Evolutionary conservation across 1,140 invertebrate species (phyloP).

Genomic region (Charaxes varanes): DNA sequence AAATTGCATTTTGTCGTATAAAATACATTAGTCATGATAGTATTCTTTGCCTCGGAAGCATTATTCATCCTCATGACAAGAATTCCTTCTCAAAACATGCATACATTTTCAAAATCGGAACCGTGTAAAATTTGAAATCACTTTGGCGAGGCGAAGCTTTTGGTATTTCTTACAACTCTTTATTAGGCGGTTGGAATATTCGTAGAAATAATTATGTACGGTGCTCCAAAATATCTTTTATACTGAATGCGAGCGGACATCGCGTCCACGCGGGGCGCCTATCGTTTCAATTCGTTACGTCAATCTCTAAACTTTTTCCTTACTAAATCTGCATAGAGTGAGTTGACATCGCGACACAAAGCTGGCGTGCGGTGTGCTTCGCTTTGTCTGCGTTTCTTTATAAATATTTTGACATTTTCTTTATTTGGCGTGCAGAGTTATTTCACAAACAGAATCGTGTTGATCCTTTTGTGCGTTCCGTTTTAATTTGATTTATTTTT

Average conservation of each 20-base stretch:
- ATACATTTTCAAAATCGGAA: constrained; percentile 13
- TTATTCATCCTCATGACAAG: background rate
- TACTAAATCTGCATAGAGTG: constrained; percentile 66
- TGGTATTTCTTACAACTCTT: constrained; percentile 53
- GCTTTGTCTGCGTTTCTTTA: constrained; percentile 65
- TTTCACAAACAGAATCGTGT: constrained; percentile 64
- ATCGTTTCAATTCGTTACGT: constrained; percentile 65
- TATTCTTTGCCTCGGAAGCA: too few relatives aligned
- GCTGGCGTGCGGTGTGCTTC: constrained; percentile 45
- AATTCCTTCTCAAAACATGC: background rate
- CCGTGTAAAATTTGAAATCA: constrained; percentile 29
- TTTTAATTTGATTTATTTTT: constrained; percentile 72
- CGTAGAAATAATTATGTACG: constrained; percentile 68
- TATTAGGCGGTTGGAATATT: constrained; percentile 54
- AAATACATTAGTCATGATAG: too few relatives aligned
- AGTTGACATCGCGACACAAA: constrained; percentile 62
- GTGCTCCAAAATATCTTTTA: constrained; percentile 53
- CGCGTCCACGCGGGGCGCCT: constrained; percentile 49
- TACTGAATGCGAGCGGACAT: constrained; percentile 40
- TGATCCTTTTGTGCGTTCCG: constrained; percentile 55
- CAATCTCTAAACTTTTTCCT: constrained; percentile 62
- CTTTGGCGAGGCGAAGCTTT: constrained; percentile 28
- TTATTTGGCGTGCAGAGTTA: constrained; percentile 54
- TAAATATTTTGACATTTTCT: constrained; percentile 73
- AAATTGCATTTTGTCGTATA: too few relatives aligned